phyloP scores from a whole-genome alignment of 2,888 invertebrate species.

The Rhagonycha lutea region DNA sequence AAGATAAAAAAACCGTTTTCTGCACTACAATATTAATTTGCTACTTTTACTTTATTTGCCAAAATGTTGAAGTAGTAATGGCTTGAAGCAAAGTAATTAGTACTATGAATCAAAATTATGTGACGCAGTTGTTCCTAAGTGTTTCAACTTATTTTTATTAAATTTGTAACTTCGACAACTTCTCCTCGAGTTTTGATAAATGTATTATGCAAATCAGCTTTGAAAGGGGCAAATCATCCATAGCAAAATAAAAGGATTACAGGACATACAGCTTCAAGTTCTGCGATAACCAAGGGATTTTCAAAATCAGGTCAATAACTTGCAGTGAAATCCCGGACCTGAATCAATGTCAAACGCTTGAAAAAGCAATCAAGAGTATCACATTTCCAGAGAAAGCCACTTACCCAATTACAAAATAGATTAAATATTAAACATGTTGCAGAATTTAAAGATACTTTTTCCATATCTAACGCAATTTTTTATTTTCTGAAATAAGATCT shows the following conservation, averaged over 20 bases:
- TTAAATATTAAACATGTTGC: background rate
- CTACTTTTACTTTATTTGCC: background rate
- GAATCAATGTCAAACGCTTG: slow-evolving; percentile 8
- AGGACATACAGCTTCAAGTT: background rate
- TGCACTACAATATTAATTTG: background rate
- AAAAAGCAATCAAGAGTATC: background rate
- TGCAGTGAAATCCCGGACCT: background rate
- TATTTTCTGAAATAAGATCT: background rate
- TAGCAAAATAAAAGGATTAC: background rate
- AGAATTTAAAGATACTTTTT: background rate
- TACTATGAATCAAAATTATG: background rate
- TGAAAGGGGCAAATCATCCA: background rate
- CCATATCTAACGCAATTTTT: background rate
- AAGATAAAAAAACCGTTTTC: background rate
- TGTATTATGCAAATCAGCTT: slow-evolving; percentile 1
- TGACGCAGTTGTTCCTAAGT: background rate
- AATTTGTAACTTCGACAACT: background rate
- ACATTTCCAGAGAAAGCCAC: background rate
- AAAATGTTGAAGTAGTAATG: background rate
- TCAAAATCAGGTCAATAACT: slow-evolving; percentile 6
- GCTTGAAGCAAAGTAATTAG: background rate
- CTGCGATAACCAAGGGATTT: background rate
- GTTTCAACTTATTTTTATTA: background rate
- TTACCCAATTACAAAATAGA: background rate
- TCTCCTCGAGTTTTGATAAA: background rate